Base-by-base conservation (phyloP, 2,797 vertebrate species). In the Dromococcyx pavoninus region DNA sequence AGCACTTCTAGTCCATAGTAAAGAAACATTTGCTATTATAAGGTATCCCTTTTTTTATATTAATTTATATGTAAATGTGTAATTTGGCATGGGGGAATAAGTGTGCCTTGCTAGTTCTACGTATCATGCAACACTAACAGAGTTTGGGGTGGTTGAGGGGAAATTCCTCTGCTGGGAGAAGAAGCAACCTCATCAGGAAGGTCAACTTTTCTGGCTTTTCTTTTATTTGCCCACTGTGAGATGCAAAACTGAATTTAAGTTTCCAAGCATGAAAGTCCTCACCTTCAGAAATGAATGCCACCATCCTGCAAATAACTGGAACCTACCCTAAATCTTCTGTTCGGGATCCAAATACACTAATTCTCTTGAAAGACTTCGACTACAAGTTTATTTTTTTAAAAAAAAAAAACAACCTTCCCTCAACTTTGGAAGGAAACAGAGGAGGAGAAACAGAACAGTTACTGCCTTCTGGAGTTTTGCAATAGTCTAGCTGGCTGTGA, bases 301-400 rank as follows among this genome's bases (percentile, higher is more conserved):
- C 5, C 28, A 33, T 19, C 39, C 61, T 24, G 24, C 0, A 0
- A 77, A 35, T 5, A 71, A 11, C 4, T 69, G 41, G 33, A 57
- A 69, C 72, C 13, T 17, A 44, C 22, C 4, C 19, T 32, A 37
- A 33, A 27, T 15, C 17, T 74, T 44, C 35, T 48, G 33, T 67
- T 71, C 1, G 3, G 27, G 19, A 39, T 67, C 25, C 61, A 80
- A 64, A 11, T 4, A 39, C 22, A 39, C 2, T n/a, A 7, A 44
- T 53, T 51, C 16, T 71, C 23, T n/a, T 44, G 35, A 77, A 84
- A 70, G 24, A 46, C 22, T 56, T 54, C 46, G 30, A 62, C 33
- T 51, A 33, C 5, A 21, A 0, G 10, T 65, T 21, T 32, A 35
- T n/a, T 32, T 10, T 50, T 33, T 30, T 18, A 22, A 6, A 51